These are phyloP conservation scores for Heliothis subflexa DNA, from an alignment of 1,140 invertebrate species.

Conservation along the genomic window DNA sequence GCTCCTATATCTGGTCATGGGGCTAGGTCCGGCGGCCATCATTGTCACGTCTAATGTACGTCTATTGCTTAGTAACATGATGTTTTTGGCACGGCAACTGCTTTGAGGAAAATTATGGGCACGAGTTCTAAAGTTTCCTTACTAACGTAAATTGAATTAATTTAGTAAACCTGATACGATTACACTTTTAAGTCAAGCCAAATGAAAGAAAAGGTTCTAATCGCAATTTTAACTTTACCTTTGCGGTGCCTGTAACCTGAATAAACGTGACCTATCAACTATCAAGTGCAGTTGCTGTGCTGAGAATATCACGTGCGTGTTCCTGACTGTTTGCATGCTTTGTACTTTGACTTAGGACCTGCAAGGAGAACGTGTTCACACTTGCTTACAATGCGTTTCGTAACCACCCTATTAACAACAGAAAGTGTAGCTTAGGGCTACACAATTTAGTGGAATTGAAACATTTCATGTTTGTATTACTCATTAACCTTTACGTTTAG, in stretches of 20 bases:
- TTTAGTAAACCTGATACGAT: no score
- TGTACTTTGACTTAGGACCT: conserved; percentile 4
- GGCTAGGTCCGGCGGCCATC: conserved; percentile 92
- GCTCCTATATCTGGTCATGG: conserved; percentile 95
- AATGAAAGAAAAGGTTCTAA: background rate
- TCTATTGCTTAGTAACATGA: conserved; percentile 51
- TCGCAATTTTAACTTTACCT: background rate
- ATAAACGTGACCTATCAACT: conserved; percentile 28
- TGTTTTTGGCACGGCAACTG: conserved; percentile 38
- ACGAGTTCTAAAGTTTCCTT: background rate
- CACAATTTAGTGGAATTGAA: no score
- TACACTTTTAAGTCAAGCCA: no score
- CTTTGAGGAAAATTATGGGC: conserved; percentile 8
- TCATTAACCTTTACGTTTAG: background rate
- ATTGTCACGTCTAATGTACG: conserved; percentile 89
- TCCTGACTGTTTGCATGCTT: conserved; percentile 30
- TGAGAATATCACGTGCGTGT: conserved; percentile 32
- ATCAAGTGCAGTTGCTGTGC: conserved; percentile 33
- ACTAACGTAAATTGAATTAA: no score
- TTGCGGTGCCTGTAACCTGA: background rate
- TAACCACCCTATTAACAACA: no score
- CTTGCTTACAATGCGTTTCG: no score
- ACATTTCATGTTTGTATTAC: no score
- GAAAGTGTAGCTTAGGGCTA: no score
- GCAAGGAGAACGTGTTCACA: background rate